phyloP scores from a whole-genome alignment of 2,888 invertebrate genomes.

The Dynastes maya region DNA sequence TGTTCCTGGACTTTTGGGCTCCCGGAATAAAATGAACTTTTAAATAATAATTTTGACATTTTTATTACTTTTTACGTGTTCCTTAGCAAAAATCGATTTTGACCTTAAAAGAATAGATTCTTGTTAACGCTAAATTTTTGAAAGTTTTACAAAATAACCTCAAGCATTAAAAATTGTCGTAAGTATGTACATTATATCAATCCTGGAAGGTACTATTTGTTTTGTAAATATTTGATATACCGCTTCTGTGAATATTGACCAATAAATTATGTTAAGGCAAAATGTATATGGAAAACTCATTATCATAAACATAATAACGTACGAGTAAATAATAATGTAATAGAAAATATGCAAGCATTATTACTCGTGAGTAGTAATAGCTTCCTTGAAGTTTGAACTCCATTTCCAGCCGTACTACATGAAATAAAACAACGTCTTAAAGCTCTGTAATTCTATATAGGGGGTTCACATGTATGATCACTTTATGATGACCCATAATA shows the following conservation, averaged over 20 bases:
- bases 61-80: too few species aligned
- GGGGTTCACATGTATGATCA: constrained; percentile 45
- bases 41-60: too few species aligned
- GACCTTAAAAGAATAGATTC: too few species aligned
- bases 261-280: constrained; percentile 66
- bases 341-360: constrained; percentile 68
- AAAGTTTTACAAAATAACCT: too few species aligned
- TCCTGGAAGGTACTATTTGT: neutral
- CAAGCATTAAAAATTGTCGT: neutral
- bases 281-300: constrained; percentile 68
- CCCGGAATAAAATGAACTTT: too few species aligned
- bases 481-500: constrained; percentile 42
- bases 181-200: neutral
- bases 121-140: too few species aligned
- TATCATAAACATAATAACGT: constrained; percentile 70
- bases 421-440: constrained; percentile 68
- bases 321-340: constrained; percentile 64
- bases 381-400: constrained; percentile 97
- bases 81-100: too few species aligned
- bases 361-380: constrained; percentile 91
- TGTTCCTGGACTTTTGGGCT: too few species aligned
- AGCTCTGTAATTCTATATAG: constrained; percentile 55
- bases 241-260: constrained; percentile 57
- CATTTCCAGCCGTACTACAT: constrained; percentile 94
- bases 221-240: constrained; percentile 27